These are phyloP conservation scores for Sitobion miscanthi DNA, from an alignment of 1,140 invertebrate genomes.

Conservation along the genomic window DNA sequence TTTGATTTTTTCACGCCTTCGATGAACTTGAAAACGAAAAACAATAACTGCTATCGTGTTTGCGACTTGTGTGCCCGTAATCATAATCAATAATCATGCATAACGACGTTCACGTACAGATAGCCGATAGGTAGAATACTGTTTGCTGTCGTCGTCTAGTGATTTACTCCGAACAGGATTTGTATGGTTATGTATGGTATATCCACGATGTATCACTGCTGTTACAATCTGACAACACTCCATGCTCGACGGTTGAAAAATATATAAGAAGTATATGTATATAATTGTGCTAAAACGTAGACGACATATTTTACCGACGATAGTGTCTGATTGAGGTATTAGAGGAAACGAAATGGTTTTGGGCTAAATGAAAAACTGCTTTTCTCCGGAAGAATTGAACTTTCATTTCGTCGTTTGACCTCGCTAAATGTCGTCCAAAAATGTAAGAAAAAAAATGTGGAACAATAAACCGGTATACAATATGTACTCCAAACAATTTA, in stretches of 20 bases:
- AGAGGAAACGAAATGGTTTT: background rate
- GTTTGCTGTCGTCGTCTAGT: background rate
- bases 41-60: background rate
- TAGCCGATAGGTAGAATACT: background rate
- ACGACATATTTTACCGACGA: background rate
- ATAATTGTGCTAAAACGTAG: background rate
- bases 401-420: background rate
- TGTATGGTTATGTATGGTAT: background rate
- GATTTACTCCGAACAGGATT: background rate
- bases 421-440: background rate
- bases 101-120: background rate
- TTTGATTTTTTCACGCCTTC: background rate
- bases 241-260: background rate
- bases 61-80: background rate
- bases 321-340: background rate
- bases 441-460: background rate
- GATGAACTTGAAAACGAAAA: background rate
- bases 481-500: too few species aligned
- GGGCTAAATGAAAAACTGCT: background rate
- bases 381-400: background rate
- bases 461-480: background rate
- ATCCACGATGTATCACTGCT: background rate
- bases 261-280: background rate
- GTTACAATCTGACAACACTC: too few species aligned
- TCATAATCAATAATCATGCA: conserved; percentile 2